Evolutionary conservation across 2,797 vertebrate species (phyloP), one percentile per base, ranked within the genome.

Genomic region (Microchirus variegatus): DNA sequence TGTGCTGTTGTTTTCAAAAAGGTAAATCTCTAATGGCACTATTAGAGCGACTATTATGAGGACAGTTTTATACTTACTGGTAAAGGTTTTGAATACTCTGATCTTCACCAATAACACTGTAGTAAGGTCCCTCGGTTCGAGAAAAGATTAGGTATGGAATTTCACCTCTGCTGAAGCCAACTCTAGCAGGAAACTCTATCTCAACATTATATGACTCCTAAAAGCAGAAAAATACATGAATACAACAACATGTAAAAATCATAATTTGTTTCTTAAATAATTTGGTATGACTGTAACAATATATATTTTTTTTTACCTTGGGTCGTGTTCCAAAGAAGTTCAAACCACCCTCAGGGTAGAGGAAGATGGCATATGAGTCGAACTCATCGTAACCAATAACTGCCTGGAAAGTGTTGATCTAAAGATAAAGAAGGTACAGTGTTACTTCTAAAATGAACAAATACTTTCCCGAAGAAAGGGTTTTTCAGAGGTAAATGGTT

Each of bases 371-470:
- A 0, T 95, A 99, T 3, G 95, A 91, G 70, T 98, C 91, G 0
- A 83, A 90, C 10, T 94, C 93, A 15, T 96, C 86, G 0, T 94
- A 99, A 15, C 93, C 96, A 54, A 99, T 68, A n/a, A 96, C 95
- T 0, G 91, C 93, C 86, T 99, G 97, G 92, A 99, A 99, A 1
- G 96, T 99, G 78, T 99, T 99, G 59, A 93, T 81, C 97, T 99
- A 80, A 1, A 65, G 45, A 47, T 26, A 80, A 17, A 48, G 19
- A 70, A 41, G n/a, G n/a, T n/a, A n/a, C n/a, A n/a, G n/a, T n/a
- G n/a, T n/a, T n/a, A n/a, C n/a, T n/a, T n/a, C n/a, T n/a, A n/a
- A n/a, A n/a, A n/a, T n/a, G n/a, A n/a, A n/a, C n/a, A n/a, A n/a
- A n/a, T n/a, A n/a, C n/a, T n/a, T n/a, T n/a, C n/a, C n/a, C n/a